Conservation (phyloP, 2,888 invertebrate genomes). For the Arctia plantaginis region DNA sequence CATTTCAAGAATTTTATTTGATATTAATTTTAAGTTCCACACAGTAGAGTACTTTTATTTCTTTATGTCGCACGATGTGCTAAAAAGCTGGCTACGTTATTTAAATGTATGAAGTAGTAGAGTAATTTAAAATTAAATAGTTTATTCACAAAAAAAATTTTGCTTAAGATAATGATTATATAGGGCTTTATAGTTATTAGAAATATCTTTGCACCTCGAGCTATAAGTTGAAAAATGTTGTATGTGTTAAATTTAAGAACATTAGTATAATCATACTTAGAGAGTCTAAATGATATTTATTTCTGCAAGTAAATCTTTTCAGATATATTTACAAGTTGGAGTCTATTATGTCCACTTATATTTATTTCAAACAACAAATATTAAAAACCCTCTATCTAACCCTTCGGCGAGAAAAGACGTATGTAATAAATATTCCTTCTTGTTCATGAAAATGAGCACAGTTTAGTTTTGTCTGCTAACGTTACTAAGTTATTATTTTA, state of each 20-base stretch:
- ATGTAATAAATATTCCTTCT: background rate
- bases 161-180: no score
- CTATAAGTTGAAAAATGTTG: background rate
- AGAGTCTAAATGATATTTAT: no score
- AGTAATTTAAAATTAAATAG: background rate
- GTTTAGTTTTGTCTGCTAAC: slow-evolving; percentile 36
- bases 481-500: slow-evolving; percentile 63
- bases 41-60: slow-evolving; percentile 4
- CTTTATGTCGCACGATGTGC: background rate
- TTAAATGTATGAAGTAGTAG: background rate
- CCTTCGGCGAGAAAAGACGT: background rate
- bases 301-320: no score
- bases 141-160: background rate
- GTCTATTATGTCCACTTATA: background rate
- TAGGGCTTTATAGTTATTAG: background rate
- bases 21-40: slow-evolving; percentile 10
- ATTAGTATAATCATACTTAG: background rate
- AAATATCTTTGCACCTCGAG: no score
- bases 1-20: slow-evolving; percentile 15
- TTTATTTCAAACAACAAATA: background rate
- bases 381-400: background rate
- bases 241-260: background rate
- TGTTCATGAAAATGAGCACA: background rate
- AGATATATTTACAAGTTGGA: no score
- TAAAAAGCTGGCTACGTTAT: background rate